Conservation (phyloP, 1,140 invertebrate genomes). For the Amyelois transitella region DNA sequence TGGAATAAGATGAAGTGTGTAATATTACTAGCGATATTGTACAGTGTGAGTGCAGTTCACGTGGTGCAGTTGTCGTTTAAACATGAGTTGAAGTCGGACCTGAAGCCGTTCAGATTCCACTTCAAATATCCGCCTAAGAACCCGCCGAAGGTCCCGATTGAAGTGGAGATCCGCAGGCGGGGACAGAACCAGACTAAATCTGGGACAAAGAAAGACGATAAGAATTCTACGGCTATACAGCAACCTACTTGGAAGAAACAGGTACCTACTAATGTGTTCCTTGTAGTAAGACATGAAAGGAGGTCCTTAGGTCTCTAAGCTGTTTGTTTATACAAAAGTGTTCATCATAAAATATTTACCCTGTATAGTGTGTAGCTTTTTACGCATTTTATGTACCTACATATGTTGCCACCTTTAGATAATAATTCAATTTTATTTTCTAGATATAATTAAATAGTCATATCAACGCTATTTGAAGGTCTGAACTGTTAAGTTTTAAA, state of each 20-base stretch:
- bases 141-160: neutral
- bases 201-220: slow-evolving; percentile 25
- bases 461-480: too few relatives aligned
- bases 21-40: neutral
- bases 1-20: neutral
- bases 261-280: slow-evolving; percentile 57
- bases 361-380: too few relatives aligned
- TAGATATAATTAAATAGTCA: too few relatives aligned
- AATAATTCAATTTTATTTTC: too few relatives aligned
- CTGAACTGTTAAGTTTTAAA: too few relatives aligned
- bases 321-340: too few relatives aligned
- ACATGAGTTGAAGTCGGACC: neutral
- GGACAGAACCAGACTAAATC: neutral
- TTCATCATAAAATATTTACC: too few relatives aligned
- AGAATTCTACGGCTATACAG: slow-evolving; percentile 14
- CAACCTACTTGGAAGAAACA: slow-evolving; percentile 87
- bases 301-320: too few relatives aligned
- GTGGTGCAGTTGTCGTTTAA: neutral
- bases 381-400: too few relatives aligned
- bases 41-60: neutral
- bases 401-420: too few relatives aligned
- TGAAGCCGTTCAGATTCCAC: neutral
- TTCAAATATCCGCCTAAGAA: neutral
- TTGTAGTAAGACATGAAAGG: neutral
- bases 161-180: neutral